A percentile compares a stretch with the other conserved stretches of the same genome.
Evolutionary conservation across 2,797 vertebrate genomes (phyloP).

Genomic region (Vipera latastei): DNA sequence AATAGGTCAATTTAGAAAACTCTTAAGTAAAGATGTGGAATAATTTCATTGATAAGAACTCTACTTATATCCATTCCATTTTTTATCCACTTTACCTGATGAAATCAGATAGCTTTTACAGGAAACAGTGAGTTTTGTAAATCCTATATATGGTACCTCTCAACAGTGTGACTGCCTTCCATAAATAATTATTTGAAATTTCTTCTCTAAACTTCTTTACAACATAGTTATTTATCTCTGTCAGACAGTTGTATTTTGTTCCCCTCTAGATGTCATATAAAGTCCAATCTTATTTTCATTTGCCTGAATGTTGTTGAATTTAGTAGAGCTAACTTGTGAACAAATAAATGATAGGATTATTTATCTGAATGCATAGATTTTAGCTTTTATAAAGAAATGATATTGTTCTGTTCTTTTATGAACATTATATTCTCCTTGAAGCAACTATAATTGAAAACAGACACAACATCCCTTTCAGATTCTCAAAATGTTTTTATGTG

Average conservation of each 20-base stretch:
- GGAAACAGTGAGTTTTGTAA: neutral
- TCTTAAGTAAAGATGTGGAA: neutral
- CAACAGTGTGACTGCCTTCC: neutral
- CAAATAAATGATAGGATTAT: neutral
- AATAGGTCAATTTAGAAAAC: neutral
- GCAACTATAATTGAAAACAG: conserved; percentile 31
- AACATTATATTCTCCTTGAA: conserved; percentile 13
- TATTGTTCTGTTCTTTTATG: neutral
- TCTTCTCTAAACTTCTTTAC: neutral
- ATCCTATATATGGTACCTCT: neutral
- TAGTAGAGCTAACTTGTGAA: neutral
- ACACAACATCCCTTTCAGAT: conserved; percentile 19
- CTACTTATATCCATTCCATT: neutral
- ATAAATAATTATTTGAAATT: neutral
- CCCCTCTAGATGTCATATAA: conserved; percentile 2
- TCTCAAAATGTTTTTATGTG: neutral
- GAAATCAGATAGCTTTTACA: neutral
- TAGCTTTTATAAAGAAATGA: conserved; percentile 18
- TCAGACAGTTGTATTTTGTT: conserved; percentile 19
- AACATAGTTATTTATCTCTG: conserved; percentile 21
- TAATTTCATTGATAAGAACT: neutral
- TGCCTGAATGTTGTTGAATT: neutral
- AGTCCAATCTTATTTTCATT: neutral
- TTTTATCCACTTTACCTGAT: neutral
- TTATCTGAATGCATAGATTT: neutral